Evolutionary conservation across 2,797 vertebrate species (phyloP).

Genomic region (Coluber constrictor): DNA sequence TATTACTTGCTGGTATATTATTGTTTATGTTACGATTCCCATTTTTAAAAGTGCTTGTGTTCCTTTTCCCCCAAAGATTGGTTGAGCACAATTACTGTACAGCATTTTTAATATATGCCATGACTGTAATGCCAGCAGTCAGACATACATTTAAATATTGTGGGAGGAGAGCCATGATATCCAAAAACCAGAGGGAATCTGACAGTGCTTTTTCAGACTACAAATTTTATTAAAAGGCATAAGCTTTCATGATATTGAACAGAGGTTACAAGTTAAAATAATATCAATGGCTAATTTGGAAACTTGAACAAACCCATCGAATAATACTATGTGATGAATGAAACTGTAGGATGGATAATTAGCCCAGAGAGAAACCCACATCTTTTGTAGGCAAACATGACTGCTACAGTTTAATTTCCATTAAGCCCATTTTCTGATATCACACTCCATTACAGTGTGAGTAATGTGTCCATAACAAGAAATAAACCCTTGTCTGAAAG

Average conservation of each 20-base stretch:
- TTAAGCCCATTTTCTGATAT: background rate
- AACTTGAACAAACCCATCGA: background rate
- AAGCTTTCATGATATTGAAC: background rate
- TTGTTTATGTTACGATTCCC: background rate
- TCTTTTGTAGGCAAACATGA: background rate
- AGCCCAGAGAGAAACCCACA: background rate
- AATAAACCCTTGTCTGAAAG: background rate
- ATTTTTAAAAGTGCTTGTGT: background rate
- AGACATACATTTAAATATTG: background rate
- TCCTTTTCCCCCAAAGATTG: background rate
- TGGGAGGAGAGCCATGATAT: background rate
- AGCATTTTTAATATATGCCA: background rate
- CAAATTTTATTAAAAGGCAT: background rate
- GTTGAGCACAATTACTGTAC: background rate
- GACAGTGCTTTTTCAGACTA: background rate
- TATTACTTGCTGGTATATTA: background rate
- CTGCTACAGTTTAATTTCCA: background rate
- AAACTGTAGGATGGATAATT: background rate
- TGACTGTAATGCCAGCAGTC: background rate
- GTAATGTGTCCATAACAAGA: background rate
- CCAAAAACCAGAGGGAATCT: background rate
- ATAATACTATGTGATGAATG: background rate
- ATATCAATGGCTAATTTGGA: background rate
- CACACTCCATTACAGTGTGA: background rate
- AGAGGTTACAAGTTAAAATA: background rate